These are phyloP conservation scores for Sycophila texana DNA, from an alignment of 2,888 invertebrate genomes.

Conservation along the genomic window DNA sequence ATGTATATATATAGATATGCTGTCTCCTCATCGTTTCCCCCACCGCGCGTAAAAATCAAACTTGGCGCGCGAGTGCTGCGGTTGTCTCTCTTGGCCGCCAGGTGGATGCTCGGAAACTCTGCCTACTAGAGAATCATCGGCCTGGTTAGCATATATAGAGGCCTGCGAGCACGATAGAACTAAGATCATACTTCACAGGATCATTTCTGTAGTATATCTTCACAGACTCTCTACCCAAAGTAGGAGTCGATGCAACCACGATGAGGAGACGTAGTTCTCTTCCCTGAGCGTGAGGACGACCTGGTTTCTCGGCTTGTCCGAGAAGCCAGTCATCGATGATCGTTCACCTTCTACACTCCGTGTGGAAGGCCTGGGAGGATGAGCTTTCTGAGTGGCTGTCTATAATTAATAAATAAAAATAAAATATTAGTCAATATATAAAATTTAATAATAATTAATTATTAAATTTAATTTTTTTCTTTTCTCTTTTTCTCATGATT, in stretches of 20 bases:
- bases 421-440: slow-evolving; percentile 8
- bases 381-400: slow-evolving; percentile 69
- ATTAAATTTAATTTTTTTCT: too few relatives aligned
- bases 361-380: slow-evolving; percentile 63
- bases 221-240: slow-evolving; percentile 77
- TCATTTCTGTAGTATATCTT: slow-evolving; percentile 83
- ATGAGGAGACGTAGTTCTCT: slow-evolving; percentile 79
- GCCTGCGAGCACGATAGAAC: neutral
- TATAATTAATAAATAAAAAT: slow-evolving; percentile 28
- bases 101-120: slow-evolving; percentile 13
- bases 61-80: too few relatives aligned
- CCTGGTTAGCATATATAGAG: neutral
- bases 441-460: too few relatives aligned
- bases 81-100: neutral
- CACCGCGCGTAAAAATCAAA: neutral
- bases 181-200: slow-evolving; percentile 79
- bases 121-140: neutral
- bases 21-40: neutral
- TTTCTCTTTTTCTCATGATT: too few relatives aligned
- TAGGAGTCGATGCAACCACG: slow-evolving; percentile 78
- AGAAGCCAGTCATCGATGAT: slow-evolving; percentile 70
- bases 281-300: slow-evolving; percentile 75
- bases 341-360: slow-evolving; percentile 67
- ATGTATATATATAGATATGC: neutral
- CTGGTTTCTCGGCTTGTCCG: slow-evolving; percentile 57